A percentile compares a stretch with the other conserved stretches of the same genome.
Conservation (phyloP, 2,797 vertebrate genomes). For the Vultur gryphus region DNA sequence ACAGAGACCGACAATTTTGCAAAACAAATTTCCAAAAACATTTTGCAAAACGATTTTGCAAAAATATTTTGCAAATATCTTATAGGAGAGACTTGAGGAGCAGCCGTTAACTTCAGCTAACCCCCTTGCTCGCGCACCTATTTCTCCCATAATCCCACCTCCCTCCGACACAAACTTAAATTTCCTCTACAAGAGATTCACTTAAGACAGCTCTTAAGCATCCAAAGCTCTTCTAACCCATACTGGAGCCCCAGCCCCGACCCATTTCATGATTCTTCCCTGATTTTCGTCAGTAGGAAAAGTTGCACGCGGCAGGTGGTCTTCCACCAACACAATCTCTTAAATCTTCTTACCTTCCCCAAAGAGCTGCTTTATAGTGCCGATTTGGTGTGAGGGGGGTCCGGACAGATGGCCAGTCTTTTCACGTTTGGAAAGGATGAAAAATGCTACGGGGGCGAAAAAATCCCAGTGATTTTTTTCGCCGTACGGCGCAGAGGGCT, state of each 20-base stretch:
- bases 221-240: background rate
- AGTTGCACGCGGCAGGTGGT: background rate
- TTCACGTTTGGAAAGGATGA: slow-evolving; percentile 78
- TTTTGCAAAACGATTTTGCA: background rate
- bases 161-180: background rate
- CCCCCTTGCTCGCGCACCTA: background rate
- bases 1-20: background rate
- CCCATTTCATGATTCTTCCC: background rate
- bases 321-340: slow-evolving; percentile 6
- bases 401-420: slow-evolving; percentile 76
- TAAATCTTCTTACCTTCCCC: slow-evolving; percentile 74
- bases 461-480: slow-evolving; percentile 65
- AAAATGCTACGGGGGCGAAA: slow-evolving; percentile 75
- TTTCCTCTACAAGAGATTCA: background rate
- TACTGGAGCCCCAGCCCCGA: accelerated
- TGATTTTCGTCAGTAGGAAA: background rate
- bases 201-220: background rate
- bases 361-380: slow-evolving; percentile 51
- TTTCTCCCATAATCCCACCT: background rate
- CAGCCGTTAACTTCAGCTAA: background rate
- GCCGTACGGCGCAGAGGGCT: slow-evolving; percentile 60
- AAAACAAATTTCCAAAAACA: background rate
- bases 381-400: slow-evolving; percentile 53
- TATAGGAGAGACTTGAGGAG: background rate
- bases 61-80: background rate